Evolutionary conservation across 1,140 invertebrate species (phyloP), one percentile per base, ranked within the genome.

Genomic region (Neelides sp.): DNA sequence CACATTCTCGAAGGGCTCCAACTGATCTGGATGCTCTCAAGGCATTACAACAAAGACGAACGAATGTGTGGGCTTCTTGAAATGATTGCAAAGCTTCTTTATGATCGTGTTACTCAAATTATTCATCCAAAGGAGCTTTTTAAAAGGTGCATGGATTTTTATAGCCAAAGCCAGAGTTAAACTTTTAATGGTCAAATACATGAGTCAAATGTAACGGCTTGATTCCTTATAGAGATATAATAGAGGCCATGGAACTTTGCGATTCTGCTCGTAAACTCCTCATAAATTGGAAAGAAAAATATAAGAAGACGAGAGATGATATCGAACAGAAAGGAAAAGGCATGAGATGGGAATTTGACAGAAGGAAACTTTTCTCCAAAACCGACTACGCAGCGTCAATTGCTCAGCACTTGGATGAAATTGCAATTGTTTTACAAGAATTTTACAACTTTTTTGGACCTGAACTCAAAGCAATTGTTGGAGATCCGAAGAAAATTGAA

Each of bases 321-420:
- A 92, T 93, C 55, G 89, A 93, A 66, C 62, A 76, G 2, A 82
- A 81, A 1, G 83, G 83, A 1, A 83, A 83, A 59, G 84, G 83
- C 3, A 74, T 75, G 8, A 73, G 88, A 13, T 93, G 89, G 90
- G 89, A 94, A 66, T 93, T 94, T 66, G 83, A 91, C 62, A 77
- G 81, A 53, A 76, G 74, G 8, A 73, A 74, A 37, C 68, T 93
- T 1, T 93, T 93, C 65, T 78, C 78, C 7, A 73, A 78, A 41
- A 86, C 85, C 0, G 85, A 92, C 63, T 88, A 92, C 62, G 89
- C 55, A 76, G 76, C 12, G 54, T 56, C 12, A 83, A 92, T n/a
- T 83, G 82, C 56, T 69, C 49, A 75, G 20, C 80, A 91, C 64
- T 70, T 92, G 17, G 71, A 78, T 30, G 74, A 82, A 59, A 75